phyloP scores from a whole-genome alignment of 2,113 vertebrate species.

The Macquaria australasica region DNA sequence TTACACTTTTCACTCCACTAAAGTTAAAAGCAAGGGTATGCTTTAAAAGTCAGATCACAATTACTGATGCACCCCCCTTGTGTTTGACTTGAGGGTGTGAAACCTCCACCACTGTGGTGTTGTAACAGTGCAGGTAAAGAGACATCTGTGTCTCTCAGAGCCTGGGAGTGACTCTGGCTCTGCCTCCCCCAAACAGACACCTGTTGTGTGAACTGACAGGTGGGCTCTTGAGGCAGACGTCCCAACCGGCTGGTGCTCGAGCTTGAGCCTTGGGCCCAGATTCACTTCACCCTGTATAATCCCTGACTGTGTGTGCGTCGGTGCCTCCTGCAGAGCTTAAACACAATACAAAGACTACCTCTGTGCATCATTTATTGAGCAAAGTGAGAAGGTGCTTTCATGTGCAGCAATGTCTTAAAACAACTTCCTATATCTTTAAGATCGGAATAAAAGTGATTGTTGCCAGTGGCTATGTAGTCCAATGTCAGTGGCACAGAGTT shows the following conservation, averaged over 20 bases:
- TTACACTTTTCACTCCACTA: neutral
- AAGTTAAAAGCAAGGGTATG: neutral
- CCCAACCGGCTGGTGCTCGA: slow-evolving; percentile 29
- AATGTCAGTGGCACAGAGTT: slow-evolving; percentile 3
- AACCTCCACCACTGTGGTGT: neutral
- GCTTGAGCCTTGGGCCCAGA: slow-evolving; percentile 29
- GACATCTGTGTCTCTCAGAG: slow-evolving; percentile 18
- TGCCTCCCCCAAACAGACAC: slow-evolving; percentile 46
- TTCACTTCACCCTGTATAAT: slow-evolving; percentile 40
- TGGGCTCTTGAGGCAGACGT: slow-evolving; percentile 41
- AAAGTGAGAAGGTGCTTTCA: neutral
- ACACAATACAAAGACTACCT: slow-evolving; percentile 17
- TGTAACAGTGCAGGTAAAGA: slow-evolving; percentile 9
- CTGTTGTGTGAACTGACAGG: slow-evolving; percentile 60
- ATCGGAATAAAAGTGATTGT: neutral
- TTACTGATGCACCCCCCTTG: neutral
- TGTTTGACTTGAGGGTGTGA: neutral
- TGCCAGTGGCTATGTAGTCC: neutral
- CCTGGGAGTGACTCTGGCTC: slow-evolving; percentile 16
- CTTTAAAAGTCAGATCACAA: slow-evolving; percentile 8
- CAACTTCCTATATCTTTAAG: neutral
- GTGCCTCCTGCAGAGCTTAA: slow-evolving; percentile 13
- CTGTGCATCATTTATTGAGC: neutral
- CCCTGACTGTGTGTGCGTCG: neutral
- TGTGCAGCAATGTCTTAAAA: neutral